These are phyloP conservation scores for Bubo bubo DNA, from an alignment of 2,113 vertebrate genomes.

Conservation along the genomic window DNA sequence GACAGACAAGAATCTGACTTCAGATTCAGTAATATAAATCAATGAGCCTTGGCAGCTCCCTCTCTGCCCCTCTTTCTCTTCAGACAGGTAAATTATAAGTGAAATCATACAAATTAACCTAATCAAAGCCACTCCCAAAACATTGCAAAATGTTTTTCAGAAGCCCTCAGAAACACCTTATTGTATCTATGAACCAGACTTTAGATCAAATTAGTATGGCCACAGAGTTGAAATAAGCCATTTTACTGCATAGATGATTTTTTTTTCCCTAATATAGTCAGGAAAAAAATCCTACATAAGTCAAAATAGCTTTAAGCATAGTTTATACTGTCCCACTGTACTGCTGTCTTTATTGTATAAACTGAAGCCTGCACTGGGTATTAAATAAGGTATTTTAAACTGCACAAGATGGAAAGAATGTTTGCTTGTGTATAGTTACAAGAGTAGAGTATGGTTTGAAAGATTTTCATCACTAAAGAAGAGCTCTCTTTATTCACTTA, in stretches of 20 bases:
- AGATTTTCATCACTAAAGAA: not conserved
- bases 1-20: not conserved
- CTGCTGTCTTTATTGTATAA: not conserved
- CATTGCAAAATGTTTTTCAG: not conserved
- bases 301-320: not conserved
- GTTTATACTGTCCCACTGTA: not conserved
- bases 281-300: not conserved
- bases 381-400: not conserved
- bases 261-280: not conserved
- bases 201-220: not conserved
- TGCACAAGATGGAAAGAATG: not conserved
- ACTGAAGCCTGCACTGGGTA: not conserved
- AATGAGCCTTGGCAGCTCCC: not conserved
- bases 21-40: not conserved
- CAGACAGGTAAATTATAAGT: not conserved
- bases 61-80: not conserved
- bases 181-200: not conserved
- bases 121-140: not conserved
- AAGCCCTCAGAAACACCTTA: not conserved
- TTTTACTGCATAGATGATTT: not conserved
- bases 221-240: not conserved
- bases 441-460: not conserved
- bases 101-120: not conserved
- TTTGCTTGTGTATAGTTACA: not conserved
- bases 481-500: not conserved